A percentile compares a stretch with the other conserved stretches of the same genome.
These are phyloP conservation scores for Lethrus apterus DNA, from an alignment of 1,140 invertebrate species.

Conservation along the genomic window DNA sequence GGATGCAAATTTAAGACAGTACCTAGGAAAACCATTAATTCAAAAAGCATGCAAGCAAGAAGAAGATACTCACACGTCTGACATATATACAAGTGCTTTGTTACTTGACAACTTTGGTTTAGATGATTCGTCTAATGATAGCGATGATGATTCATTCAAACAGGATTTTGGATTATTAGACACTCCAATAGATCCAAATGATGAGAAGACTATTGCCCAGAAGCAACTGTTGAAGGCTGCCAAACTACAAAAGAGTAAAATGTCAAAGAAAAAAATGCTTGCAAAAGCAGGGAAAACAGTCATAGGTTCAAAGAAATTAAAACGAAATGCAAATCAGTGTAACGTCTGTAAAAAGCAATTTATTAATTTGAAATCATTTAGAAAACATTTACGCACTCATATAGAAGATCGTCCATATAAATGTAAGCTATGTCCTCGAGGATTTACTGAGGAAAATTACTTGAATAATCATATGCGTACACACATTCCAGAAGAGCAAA, in stretches of 20 bases:
- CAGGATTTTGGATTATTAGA: conserved; percentile 25
- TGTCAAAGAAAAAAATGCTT: conserved; percentile 29
- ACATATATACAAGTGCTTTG: conserved; percentile 13
- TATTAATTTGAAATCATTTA: conserved; percentile 95
- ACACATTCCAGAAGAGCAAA: conserved; percentile 54
- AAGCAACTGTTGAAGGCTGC: conserved; percentile 36
- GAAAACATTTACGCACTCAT: conserved; percentile 96
- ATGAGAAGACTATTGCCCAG: conserved; percentile 38
- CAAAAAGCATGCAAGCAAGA: conserved; percentile 22
- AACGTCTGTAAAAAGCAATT: conserved; percentile 96
- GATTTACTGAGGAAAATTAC: conserved; percentile 45
- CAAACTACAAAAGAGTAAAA: conserved; percentile 33
- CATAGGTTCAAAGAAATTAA: conserved; percentile 28
- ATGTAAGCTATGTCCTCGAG: conserved; percentile 82
- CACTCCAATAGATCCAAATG: conserved; percentile 21
- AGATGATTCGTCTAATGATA: conserved; percentile 27
- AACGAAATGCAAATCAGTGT: conserved; percentile 49
- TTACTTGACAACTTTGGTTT: conserved; percentile 27
- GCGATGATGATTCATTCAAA: conserved; percentile 30
- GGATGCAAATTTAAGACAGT: conserved; percentile 40
- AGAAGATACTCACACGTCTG: conserved; percentile 16
- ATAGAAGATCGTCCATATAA: conserved; percentile 97
- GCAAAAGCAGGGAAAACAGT: conserved; percentile 22
- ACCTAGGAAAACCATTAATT: conserved; percentile 32
- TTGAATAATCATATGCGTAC: conserved; percentile 55